Conservation (phyloP, 1,140 invertebrate species). For the Helicoverpa zea region DNA sequence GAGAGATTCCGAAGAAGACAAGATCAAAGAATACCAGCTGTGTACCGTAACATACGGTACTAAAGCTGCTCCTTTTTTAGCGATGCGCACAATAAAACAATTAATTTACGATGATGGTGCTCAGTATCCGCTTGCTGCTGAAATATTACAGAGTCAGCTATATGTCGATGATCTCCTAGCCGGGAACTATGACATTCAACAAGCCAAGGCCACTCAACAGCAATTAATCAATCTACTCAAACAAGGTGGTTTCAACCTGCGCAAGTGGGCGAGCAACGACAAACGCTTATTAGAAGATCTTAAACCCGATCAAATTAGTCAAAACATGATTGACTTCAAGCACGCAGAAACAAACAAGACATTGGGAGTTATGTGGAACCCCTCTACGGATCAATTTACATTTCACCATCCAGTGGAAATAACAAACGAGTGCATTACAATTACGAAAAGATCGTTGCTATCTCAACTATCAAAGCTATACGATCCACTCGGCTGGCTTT, state of each 20-base stretch:
- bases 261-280: slow-evolving; percentile 12
- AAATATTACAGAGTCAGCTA: no score
- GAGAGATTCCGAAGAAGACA: no score
- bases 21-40: no score
- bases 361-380: neutral
- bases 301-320: slow-evolving; percentile 3
- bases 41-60: no score
- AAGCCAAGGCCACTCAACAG: neutral
- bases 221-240: neutral
- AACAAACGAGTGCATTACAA: no score
- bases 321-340: slow-evolving; percentile 13
- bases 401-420: neutral
- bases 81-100: no score
- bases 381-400: slow-evolving; percentile 15
- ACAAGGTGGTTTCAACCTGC: slow-evolving; percentile 5
- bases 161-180: no score
- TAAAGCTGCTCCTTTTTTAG: no score
- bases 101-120: no score
- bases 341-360: slow-evolving; percentile 2
- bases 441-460: neutral
- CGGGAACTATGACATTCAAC: no score
- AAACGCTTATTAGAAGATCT: neutral
- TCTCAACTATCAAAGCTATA: slow-evolving; percentile 38
- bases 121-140: no score
- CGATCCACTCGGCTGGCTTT: slow-evolving; percentile 47